These are phyloP conservation scores for Aproaerema taeniolella DNA, from an alignment of 2,888 invertebrate species.

Conservation along the genomic window DNA sequence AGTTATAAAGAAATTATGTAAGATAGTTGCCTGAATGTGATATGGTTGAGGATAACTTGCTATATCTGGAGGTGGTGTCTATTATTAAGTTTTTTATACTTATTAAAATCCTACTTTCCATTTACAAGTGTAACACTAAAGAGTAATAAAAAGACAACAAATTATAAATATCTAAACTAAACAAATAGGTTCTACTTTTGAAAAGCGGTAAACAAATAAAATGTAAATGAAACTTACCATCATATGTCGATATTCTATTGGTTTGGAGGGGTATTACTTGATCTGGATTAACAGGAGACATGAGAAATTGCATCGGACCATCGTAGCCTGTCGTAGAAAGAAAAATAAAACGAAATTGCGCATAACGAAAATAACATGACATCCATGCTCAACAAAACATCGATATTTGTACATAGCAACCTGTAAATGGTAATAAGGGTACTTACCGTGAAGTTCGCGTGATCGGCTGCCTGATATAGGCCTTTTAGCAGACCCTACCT, in stretches of 20 bases:
- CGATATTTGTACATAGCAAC: constrained; percentile 5
- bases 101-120: too few relatives aligned
- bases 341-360: constrained; percentile 40
- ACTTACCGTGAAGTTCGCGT: constrained; percentile 83
- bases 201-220: too few relatives aligned
- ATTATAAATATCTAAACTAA: too few relatives aligned
- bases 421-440: background rate
- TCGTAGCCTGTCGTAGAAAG: constrained; percentile 82
- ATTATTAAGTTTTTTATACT: too few relatives aligned
- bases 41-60: too few relatives aligned
- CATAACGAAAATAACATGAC: constrained; percentile 42
- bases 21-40: too few relatives aligned
- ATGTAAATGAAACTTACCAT: constrained; percentile 52
- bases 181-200: too few relatives aligned
- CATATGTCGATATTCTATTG: constrained; percentile 71
- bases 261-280: constrained; percentile 80
- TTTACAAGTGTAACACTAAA: too few relatives aligned
- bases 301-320: constrained; percentile 91
- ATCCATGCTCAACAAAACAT: constrained; percentile 30
- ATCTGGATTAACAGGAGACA: constrained; percentile 89
- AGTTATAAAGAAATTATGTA: too few relatives aligned
- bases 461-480: constrained; percentile 81
- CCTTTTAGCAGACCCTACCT: constrained; percentile 82
- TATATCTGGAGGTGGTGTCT: too few relatives aligned
- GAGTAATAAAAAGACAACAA: too few relatives aligned